Evolutionary conservation across 2,113 vertebrate species (phyloP), one percentile per base, ranked within the genome.

Genomic region (Cyprichromis sp.): DNA sequence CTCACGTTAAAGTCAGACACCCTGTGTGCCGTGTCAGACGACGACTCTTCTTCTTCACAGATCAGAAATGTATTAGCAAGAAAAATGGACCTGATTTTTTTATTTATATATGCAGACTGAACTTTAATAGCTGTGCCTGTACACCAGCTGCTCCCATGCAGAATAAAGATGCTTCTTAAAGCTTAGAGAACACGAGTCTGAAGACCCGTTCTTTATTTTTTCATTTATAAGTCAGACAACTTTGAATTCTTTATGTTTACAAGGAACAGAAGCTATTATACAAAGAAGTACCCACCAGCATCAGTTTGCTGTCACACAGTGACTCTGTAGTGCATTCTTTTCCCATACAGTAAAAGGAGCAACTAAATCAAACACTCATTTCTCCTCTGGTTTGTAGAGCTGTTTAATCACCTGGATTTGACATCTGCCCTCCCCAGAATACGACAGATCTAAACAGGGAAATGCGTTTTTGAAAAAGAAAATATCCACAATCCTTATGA

Each of bases 161-260:
- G 92, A 95, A 95, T 95, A 95, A 96, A 96, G 47, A 90, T 26
- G 85, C 87, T 91, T 92, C 82, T 88, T 86, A 78, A 78, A 78
- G 61, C 79, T 21, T 9, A 4, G 8, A 40, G 19, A 55, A 45
- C 2, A 7, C 0, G 3, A 40, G 13, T 78, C 73, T 31, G 3
- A 85, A 36, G 61, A 34, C 55, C 9, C 1, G 19, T 85, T 88
- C 55, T 76, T 73, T 73, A 45, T 45, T 82, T 87, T 55, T 82
- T 24, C 12, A 17, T 82, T 87, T 78, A 86, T 50, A 47, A 24
- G 42, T 85, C 68, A 82, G 5, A 50, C 4, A 78, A 78, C 42
- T 78, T 78, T 76, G 42, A 47, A 31, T 76, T 76, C 9, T 50
- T 50, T 31, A 29, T 29, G 17, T 66, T 82, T 59, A 82, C 17